Conservation (phyloP, 2,888 invertebrate genomes). For the Eremobia ochroleuca region DNA sequence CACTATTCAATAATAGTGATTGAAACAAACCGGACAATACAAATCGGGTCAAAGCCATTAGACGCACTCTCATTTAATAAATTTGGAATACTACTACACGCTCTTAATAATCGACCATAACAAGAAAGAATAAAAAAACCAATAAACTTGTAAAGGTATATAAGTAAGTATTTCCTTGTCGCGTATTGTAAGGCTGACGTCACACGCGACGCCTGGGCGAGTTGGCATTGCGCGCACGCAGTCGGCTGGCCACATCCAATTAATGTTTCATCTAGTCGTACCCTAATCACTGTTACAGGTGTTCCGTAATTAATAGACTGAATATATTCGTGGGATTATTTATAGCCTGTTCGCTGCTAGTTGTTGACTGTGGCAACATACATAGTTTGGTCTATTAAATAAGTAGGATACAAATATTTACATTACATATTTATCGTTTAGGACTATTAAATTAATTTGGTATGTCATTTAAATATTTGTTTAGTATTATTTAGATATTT, state of each 20-base stretch:
- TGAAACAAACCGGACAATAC: neutral
- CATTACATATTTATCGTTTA: conserved; percentile 35
- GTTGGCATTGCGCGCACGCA: conserved; percentile 68
- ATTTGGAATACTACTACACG: conserved; percentile 19
- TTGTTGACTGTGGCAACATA: conserved; percentile 41
- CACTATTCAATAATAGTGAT: neutral
- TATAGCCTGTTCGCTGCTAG: conserved; percentile 49
- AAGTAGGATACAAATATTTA: conserved; percentile 39
- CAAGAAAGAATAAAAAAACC: neutral
- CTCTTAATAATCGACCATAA: neutral
- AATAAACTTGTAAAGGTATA: conserved; percentile 39
- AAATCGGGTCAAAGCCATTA: neutral
- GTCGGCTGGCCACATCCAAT: conserved; percentile 72
- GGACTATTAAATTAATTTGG: conserved; percentile 18
- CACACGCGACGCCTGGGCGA: conserved; percentile 43
- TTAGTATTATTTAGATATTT: neutral
- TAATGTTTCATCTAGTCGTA: conserved; percentile 74
- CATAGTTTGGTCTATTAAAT: conserved; percentile 42
- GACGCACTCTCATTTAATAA: neutral
- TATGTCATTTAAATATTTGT: conserved; percentile 9
- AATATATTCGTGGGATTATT: conserved; percentile 67
- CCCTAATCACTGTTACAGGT: conserved; percentile 77
- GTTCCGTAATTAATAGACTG: conserved; percentile 78
- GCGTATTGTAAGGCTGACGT: conserved; percentile 46
- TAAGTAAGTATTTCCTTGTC: conserved; percentile 52